Percentiles rank a stretch among this genome's conserved stretches.
Evolutionary conservation across 2,888 invertebrate genomes (phyloP).

Genomic region (Limenitis arthemis): DNA sequence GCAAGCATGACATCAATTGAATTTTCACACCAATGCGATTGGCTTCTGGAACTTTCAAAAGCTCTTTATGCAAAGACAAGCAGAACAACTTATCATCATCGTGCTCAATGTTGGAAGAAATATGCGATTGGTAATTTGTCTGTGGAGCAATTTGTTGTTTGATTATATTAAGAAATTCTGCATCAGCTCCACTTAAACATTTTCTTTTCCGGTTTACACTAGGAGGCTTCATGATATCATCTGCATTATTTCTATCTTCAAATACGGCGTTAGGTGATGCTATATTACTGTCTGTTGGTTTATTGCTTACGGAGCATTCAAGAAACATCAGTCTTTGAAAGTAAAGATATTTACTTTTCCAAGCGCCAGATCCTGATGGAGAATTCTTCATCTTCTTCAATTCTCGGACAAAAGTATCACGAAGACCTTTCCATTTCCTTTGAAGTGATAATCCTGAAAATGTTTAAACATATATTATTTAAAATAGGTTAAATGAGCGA

Average conservation of each 20-base stretch:
- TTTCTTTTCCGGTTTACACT: too few relatives aligned
- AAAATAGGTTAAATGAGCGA: slow-evolving; percentile 5
- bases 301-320: slow-evolving; percentile 14
- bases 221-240: too few relatives aligned
- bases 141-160: too few relatives aligned
- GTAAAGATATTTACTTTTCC: slow-evolving; percentile 16
- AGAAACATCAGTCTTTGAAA: slow-evolving; percentile 22
- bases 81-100: slow-evolving; percentile 13
- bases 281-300: slow-evolving; percentile 21
- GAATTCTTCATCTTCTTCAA: slow-evolving; percentile 17
- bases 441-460: too few relatives aligned
- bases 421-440: slow-evolving; percentile 19
- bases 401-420: slow-evolving; percentile 20
- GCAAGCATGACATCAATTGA: slow-evolving; percentile 7
- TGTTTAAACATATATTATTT: slow-evolving; percentile 3
- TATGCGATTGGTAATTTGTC: too few relatives aligned
- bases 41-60: slow-evolving; percentile 16
- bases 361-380: slow-evolving; percentile 19
- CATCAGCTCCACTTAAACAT: too few relatives aligned
- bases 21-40: slow-evolving; percentile 8
- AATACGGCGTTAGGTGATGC: too few relatives aligned
- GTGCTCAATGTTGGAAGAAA: too few relatives aligned
- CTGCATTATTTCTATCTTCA: too few relatives aligned
- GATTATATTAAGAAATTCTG: too few relatives aligned
- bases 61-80: slow-evolving; percentile 17